Percentiles rank a stretch among this genome's conserved stretches.
Evolutionary conservation across 2,113 vertebrate species (phyloP).

Genomic region (Uria aalge): DNA sequence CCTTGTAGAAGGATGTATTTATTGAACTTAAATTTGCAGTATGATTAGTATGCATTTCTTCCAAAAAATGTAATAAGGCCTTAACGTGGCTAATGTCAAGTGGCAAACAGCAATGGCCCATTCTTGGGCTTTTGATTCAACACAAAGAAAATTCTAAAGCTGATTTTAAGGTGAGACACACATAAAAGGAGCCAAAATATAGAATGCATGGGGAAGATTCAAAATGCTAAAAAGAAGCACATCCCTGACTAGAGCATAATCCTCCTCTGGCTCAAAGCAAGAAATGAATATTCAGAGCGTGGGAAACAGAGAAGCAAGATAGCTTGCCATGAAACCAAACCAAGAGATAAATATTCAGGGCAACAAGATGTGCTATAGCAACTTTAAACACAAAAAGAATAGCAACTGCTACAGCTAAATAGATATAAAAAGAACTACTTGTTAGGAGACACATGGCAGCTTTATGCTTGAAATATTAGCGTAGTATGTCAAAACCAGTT

Average conservation of each 20-base stretch:
- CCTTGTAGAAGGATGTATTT: not conserved
- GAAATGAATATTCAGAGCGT: constrained; percentile 52
- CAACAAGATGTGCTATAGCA: constrained; percentile 10
- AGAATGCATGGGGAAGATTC: not conserved
- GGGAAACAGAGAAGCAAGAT: not conserved
- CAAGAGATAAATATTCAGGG: constrained; percentile 48
- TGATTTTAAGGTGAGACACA: not conserved
- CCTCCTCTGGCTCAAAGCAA: constrained; percentile 15
- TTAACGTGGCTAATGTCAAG: not conserved
- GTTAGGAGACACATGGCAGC: not conserved
- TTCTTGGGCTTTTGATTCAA: not conserved
- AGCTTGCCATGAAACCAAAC: constrained; percentile 48
- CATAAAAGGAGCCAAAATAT: not conserved
- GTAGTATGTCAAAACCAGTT: not conserved
- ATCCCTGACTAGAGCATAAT: constrained; percentile 3
- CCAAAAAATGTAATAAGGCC: not conserved
- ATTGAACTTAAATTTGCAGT: not conserved
- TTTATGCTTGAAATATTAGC: not conserved
- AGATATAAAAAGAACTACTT: not conserved
- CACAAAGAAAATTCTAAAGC: not conserved
- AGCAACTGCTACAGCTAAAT: constrained; percentile 14
- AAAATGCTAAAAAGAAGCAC: not conserved
- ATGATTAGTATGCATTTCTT: accelerated
- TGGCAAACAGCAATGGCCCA: not conserved
- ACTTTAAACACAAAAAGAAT: constrained; percentile 6